These are phyloP conservation scores for Rattus norvegicus DNA, from an alignment of 2,113 vertebrate genomes.

Conservation along the genomic window GRCr8 NC_086026.1:21333001-21333500, in stretches of 20 bases:
- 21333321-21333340: background rate
- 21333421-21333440: background rate
- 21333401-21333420: background rate
- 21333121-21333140: background rate
- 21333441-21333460: background rate
- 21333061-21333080: background rate
- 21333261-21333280: background rate
- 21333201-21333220: background rate
- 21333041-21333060: background rate
- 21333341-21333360: background rate
- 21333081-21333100: background rate
- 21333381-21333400: background rate
- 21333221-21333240: background rate
- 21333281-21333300: background rate
- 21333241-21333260: background rate
- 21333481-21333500: background rate
- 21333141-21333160: fast-evolving
- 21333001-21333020: background rate
- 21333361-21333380: background rate
- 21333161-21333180: too few relatives aligned
- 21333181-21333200: background rate
- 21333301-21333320: background rate
- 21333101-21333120: background rate
- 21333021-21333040: background rate
- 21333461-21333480: background rate